Evolutionary conservation across 1,140 invertebrate species (phyloP), one percentile per base, ranked within the genome.

Genomic region (Papilio xuthus): DNA sequence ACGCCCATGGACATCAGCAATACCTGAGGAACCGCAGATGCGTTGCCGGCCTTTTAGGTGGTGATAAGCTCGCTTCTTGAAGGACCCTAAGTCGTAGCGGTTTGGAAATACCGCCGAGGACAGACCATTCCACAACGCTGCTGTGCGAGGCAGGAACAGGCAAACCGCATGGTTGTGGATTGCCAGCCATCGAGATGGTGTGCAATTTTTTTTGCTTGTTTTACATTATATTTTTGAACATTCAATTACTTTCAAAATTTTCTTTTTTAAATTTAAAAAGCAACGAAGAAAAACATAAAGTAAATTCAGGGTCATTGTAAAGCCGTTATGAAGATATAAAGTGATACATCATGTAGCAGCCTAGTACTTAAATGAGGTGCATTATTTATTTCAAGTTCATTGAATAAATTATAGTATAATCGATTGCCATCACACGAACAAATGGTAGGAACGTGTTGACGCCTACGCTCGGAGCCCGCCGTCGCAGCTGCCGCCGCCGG

Each of bases 341-440:
- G 74, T 76, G 74, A 76, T 76, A 76, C 74, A 76, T 76, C 74
- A 76, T 76, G 74, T 76, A 60, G 20, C 74, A 56, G 44, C 50
- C 74, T 60, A 42, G 28, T 76, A 42, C 50, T 63, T 76, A 76
- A 76, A 76, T 76, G 50, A 76, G 41, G 74, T 76, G 74, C 74
- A 63, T 76, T 60, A 76, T 76, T 76, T 76, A 76, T 76, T 60
- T 76, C 74, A 76, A 81, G 82, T 63, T 63, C 74, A 76, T 56
- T 92, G 92, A 93, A 89, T 92, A 90, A 91, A 92, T 93, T 93
- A 92, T 91, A 92, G 89, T 91, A 93, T 92, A 90, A 87, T 85
- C 83, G 85, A 82, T 78, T 84, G 87, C 84, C 86, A 88, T 89
- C 89, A 88, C 85, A 84, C 80, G 83, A 86, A 92, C 90, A 93